Evolutionary conservation across 2,113 vertebrate genomes (phyloP).

Genomic region (Nycticryphes semicollaris): DNA sequence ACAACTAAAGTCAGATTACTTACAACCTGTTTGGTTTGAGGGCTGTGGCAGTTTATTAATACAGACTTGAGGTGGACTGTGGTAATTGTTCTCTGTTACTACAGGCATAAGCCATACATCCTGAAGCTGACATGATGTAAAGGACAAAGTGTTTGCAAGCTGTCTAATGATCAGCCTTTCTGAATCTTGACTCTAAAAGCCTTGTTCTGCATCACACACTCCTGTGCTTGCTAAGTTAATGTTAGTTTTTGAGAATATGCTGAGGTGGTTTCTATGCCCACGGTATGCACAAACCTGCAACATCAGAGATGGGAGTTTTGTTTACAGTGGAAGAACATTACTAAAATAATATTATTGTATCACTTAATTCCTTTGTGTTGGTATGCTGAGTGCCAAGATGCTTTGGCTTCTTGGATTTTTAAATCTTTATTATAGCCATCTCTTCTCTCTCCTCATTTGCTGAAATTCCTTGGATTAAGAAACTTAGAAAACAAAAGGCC

Average conservation of each 20-base stretch:
- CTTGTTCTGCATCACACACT: neutral
- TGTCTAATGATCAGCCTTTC: neutral
- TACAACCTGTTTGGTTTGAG: neutral
- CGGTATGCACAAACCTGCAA: neutral
- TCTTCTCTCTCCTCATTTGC: neutral
- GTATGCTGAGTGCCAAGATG: neutral
- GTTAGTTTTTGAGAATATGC: neutral
- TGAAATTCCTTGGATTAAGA: neutral
- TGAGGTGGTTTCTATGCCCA: neutral
- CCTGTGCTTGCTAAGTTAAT: neutral
- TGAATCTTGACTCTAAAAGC: neutral
- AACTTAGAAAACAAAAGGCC: neutral
- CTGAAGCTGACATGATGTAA: neutral
- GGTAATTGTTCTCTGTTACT: neutral
- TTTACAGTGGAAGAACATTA: neutral
- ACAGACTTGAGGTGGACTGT: neutral
- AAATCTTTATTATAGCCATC: neutral
- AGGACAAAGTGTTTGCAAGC: neutral
- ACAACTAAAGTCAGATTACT: neutral
- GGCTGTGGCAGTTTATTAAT: neutral
- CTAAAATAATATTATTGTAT: neutral
- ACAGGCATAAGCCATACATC: accelerated
- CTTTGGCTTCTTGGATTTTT: neutral
- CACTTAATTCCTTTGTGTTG: neutral
- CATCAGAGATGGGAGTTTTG: neutral